These are phyloP conservation scores for Ectropis crepuscularia DNA, from an alignment of 2,888 invertebrate genomes.

Conservation along the genomic window DNA sequence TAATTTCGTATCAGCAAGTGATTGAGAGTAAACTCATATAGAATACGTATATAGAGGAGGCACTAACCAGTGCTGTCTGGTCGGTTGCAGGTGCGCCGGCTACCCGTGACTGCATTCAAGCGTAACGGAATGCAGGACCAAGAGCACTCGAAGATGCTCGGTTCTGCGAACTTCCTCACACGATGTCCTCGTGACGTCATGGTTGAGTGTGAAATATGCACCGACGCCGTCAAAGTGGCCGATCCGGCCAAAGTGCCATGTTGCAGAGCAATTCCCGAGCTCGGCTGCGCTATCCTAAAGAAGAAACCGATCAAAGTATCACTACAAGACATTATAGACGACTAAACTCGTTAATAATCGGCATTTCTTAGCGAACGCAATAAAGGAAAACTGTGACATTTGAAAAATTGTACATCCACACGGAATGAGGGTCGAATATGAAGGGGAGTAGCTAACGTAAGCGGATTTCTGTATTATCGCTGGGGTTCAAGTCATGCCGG, in stretches of 20 bases:
- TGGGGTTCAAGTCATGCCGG: slow-evolving; percentile 38
- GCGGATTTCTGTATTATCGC: slow-evolving; percentile 49
- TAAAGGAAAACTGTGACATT: slow-evolving; percentile 26
- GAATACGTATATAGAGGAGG: slow-evolving; percentile 26
- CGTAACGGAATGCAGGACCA: slow-evolving; percentile 80
- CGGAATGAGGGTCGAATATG: slow-evolving; percentile 45
- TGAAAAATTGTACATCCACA: slow-evolving; percentile 39
- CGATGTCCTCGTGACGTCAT: slow-evolving; percentile 69
- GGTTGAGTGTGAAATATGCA: slow-evolving; percentile 62
- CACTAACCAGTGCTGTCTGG: slow-evolving; percentile 63
- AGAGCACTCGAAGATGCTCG: slow-evolving; percentile 70
- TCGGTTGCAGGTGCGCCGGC: slow-evolving; percentile 74
- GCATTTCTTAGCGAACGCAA: slow-evolving; percentile 19
- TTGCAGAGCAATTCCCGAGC: slow-evolving; percentile 44
- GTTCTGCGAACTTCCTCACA: slow-evolving; percentile 69
- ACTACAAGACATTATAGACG: slow-evolving; percentile 66
- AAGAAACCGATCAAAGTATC: slow-evolving; percentile 68
- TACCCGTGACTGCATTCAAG: slow-evolving; percentile 77
- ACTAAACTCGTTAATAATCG: slow-evolving; percentile 45
- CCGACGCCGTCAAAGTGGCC: slow-evolving; percentile 53
- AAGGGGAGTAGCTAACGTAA: slow-evolving; percentile 48
- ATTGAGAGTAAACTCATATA: slow-evolving; percentile 20
- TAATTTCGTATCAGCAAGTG: slow-evolving; percentile 13
- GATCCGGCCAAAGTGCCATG: slow-evolving; percentile 69
- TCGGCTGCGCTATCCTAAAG: slow-evolving; percentile 51